Evolutionary conservation across 2,113 vertebrate species (phyloP), one percentile per base, ranked within the genome.

Genomic region (Entomyzon cyanotis): DNA sequence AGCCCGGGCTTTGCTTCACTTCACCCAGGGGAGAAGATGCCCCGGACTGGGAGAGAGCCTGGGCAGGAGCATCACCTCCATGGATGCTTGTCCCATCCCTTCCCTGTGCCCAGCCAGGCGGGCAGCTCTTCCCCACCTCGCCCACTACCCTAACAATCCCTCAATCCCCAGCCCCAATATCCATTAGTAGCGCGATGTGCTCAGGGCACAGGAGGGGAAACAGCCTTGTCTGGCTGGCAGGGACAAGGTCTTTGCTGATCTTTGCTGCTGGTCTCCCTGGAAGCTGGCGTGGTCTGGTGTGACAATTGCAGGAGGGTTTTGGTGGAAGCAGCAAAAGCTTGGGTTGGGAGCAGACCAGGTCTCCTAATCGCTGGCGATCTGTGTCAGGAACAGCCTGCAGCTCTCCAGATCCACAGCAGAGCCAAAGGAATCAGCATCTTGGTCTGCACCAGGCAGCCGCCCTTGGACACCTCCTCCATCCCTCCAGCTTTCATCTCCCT

Each of bases 61-160:
- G 37, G 63, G 33, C 46, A 74, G 55, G 18, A 64, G 47, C 53
- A 69, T 64, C 58, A 9, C 49, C 39, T 28, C 52, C 6, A 2
- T 0, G 1, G 41, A 25, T 52, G 46, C 46, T 73, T 16, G 11
- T 64, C 21, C 49, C 44, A 17, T 33, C 41, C 49, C 15, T 53
- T 53, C 56, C 28, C 59, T 20, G 44, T 12, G 52, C 55, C 15
- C 1, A 0, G 21, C 15, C 2, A 5, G 59, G 22, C 46, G 19
- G 39, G 46, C 31, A 47, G 33, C 76, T 37, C 58, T 27, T 44
- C 23, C 44, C 18, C 10, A 2, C 9, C 78, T 35, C 7, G 3
- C 11, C 15, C 1, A 0, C 56, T 65, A 50, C n/a, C 17, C 58
- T 9, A 2, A 12, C 21, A 5, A 35, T 30, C n/a, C 63, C 35